A percentile compares a stretch with the other conserved stretches of the same genome.
Evolutionary conservation across 2,797 vertebrate genomes (phyloP).

Genomic region (Kryptolebias ocellatus): DNA sequence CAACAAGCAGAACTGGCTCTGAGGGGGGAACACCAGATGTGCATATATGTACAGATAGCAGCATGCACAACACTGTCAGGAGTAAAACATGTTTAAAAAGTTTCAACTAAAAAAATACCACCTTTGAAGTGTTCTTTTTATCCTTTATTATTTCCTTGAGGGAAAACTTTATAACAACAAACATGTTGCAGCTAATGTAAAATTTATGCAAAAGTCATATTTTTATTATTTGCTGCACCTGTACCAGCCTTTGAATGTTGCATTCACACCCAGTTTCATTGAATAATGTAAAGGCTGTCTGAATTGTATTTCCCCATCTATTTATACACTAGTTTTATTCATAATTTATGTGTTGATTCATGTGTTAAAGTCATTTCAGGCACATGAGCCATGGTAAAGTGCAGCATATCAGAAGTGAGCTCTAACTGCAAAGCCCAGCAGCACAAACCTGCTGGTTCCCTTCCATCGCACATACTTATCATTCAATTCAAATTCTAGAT

Average conservation of each 20-base stretch:
- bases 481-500: conserved; percentile 40
- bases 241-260: conserved; percentile 54
- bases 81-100: background rate
- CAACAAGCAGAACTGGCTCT: conserved; percentile 2
- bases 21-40: conserved; percentile 40
- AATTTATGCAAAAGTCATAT: conserved; percentile 13
- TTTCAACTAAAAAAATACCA: background rate
- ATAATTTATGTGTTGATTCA: conserved; percentile 71
- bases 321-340: conserved; percentile 58
- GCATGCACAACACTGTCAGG: background rate
- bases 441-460: conserved; percentile 29
- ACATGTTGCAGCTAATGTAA: conserved; percentile 6
- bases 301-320: conserved; percentile 24
- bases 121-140: background rate
- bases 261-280: conserved; percentile 48
- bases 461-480: conserved; percentile 24
- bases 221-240: conserved; percentile 31
- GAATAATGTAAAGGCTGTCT: conserved; percentile 59
- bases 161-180: conserved; percentile 4
- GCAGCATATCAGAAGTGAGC: conserved; percentile 45
- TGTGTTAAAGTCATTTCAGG: conserved; percentile 64
- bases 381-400: conserved; percentile 48
- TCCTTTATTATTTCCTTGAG: background rate
- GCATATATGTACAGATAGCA: background rate
- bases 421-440: conserved; percentile 28